Conservation (phyloP, 2,888 invertebrate species). For the Ophraella communa region DNA sequence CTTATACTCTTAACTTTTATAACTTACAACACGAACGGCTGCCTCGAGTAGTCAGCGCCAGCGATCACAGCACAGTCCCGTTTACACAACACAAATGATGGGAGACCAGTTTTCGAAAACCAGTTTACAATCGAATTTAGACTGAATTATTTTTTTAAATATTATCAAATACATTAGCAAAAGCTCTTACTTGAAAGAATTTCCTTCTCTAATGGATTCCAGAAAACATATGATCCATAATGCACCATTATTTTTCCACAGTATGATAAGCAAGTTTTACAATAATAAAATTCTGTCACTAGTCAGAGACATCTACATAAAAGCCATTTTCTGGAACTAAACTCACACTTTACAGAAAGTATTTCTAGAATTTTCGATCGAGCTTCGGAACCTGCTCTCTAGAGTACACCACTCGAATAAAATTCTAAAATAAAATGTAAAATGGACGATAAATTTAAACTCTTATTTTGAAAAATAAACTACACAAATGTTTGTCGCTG, state of each 20-base stretch:
- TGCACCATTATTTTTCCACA: slow-evolving; percentile 48
- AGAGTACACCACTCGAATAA: background rate
- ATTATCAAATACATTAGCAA: slow-evolving; percentile 8
- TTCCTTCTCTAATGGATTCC: slow-evolving; percentile 43
- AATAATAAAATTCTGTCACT: slow-evolving; percentile 37
- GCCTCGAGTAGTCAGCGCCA: slow-evolving; percentile 31
- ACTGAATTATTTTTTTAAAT: background rate
- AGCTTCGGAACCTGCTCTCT: background rate
- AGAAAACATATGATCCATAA: slow-evolving; percentile 50
- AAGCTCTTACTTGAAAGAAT: slow-evolving; percentile 42
- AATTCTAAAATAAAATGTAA: background rate
- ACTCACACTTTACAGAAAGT: background rate
- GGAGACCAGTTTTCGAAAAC: slow-evolving; percentile 45
- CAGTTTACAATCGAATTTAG: slow-evolving; percentile 37
- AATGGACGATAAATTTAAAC: no score
- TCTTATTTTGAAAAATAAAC: no score
- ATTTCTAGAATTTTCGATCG: background rate
- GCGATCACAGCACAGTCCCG: slow-evolving; percentile 46
- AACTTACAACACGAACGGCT: slow-evolving; percentile 42
- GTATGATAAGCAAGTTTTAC: slow-evolving; percentile 49
- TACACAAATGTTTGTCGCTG: no score
- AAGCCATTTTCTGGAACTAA: background rate
- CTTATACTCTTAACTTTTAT: slow-evolving; percentile 50
- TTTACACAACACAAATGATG: slow-evolving; percentile 52
- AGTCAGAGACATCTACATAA: slow-evolving; percentile 32